Base-by-base conservation (phyloP, 1,140 invertebrate species). In the Brachionus calyciflorus region DNA sequence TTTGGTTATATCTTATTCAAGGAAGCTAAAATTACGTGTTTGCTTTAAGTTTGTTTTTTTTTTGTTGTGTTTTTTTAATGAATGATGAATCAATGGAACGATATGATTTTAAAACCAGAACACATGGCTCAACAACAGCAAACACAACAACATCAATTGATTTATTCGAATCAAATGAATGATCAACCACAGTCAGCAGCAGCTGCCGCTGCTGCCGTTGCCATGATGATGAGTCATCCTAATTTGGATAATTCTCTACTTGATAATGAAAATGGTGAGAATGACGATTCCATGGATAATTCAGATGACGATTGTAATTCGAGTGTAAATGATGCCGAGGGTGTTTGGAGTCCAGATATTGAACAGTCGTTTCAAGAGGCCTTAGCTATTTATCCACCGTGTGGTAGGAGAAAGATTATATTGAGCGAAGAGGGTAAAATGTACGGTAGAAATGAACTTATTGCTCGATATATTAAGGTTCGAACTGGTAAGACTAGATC, bases 301-400 rank as follows among this genome's bases (percentile, higher is more conserved):
- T 65, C 60, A 37, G 60, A 80, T 57, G 80, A 78, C 17, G 77
- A 77, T 7, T 76, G 92, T 91, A 92, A 94, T 85, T 90, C 92
- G 81, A 92, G 91, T 79, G 91, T 92, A 17, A 82, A 81, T 78
- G 96, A 99, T 87, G 96, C 96, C 63, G 97, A 99, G 86, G 96
- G 97, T 78, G 96, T 99, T 19, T 99, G 97, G 97, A 96, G 93
- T 86, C 93, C 95, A 65, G 96, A 99, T 87, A 99, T 99, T 86
- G 97, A 99, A 86, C 96, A 99, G 87, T 96, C 94, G 86, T 99
- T 99, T 87, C 96, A 99, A 17, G 96, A 99, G 88, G 97, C 97
- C 51, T 89, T 99, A 80, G 95, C 95, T 81, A 98, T 99, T 84
- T 98, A 99, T 88, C 97, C 97, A 69, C 96, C 97, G 78, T 99